Percentiles rank a stretch among this genome's conserved stretches.
Evolutionary conservation across 2,888 invertebrate genomes (phyloP).

Genomic region (Leucoma salicis): DNA sequence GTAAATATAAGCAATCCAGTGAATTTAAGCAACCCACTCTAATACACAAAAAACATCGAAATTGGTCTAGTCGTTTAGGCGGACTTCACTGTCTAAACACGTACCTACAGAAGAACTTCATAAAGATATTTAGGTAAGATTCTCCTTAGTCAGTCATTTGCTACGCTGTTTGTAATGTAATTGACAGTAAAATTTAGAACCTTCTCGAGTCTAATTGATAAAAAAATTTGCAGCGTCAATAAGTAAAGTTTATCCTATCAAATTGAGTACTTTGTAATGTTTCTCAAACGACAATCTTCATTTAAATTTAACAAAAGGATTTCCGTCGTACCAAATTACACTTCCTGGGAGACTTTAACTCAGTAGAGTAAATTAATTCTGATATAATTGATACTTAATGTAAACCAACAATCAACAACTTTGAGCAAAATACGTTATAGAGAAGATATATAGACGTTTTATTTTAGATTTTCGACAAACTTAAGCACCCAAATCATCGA

Average conservation of each 20-base stretch:
- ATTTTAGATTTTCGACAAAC: not conserved
- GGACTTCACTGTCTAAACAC: too few species aligned
- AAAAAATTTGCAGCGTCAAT: constrained; percentile 5
- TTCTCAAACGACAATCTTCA: constrained; percentile 6
- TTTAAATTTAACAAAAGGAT: constrained; percentile 14
- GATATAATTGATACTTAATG: constrained; percentile 15
- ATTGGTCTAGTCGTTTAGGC: too few species aligned
- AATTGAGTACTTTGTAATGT: constrained; percentile 1
- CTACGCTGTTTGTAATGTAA: too few species aligned
- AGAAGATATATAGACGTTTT: constrained; percentile 1
- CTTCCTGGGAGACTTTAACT: constrained; percentile 6
- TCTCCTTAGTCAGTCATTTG: too few species aligned
- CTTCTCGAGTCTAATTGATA: too few species aligned
- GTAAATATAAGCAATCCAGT: too few species aligned
- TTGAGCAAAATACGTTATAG: constrained; percentile 1
- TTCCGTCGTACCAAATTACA: constrained; percentile 13
- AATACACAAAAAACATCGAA: too few species aligned
- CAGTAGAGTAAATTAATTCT: constrained; percentile 17
- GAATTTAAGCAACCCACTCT: too few species aligned
- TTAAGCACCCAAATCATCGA: too few species aligned
- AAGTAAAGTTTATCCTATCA: constrained; percentile 7
- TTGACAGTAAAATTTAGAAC: too few species aligned
- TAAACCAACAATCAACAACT: constrained; percentile 11
- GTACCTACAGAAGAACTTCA: too few species aligned
- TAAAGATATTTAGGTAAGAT: too few species aligned